Percentiles rank a stretch among this genome's conserved stretches.
phyloP scores from a whole-genome alignment of 2,797 vertebrate species.

The Odontamblyopus rebecca region DNA sequence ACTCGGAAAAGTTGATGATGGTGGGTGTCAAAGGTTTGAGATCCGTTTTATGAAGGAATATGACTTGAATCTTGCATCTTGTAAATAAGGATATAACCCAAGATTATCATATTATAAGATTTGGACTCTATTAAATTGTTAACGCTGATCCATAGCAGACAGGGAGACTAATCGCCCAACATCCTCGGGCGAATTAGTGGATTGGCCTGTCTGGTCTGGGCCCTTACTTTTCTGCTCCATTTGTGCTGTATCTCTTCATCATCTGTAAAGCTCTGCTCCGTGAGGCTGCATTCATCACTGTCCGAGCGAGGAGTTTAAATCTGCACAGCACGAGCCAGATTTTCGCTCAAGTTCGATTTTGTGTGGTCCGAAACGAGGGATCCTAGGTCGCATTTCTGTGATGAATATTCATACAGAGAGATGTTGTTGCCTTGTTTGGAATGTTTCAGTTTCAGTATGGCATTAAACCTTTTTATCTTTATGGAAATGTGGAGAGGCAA shows the following conservation, averaged over 20 bases:
- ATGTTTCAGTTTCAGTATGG: too few species aligned
- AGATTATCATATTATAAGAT: neutral
- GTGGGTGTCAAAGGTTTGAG: too few species aligned
- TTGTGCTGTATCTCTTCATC: slow-evolving; percentile 46
- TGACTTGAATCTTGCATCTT: neutral
- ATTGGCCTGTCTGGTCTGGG: slow-evolving; percentile 39
- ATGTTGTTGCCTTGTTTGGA: too few species aligned
- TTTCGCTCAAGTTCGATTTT: slow-evolving; percentile 9
- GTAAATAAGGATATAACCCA: neutral
- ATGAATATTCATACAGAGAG: too few species aligned
- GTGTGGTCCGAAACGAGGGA: slow-evolving; percentile 18
- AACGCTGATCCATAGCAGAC: neutral
- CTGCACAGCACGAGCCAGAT: slow-evolving; percentile 24
- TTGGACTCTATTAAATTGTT: neutral
- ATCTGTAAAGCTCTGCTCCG: slow-evolving; percentile 30
- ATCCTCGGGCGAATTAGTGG: slow-evolving; percentile 28
- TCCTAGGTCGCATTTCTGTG: slow-evolving; percentile 24
- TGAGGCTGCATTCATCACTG: slow-evolving; percentile 21
- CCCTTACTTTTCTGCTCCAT: slow-evolving; percentile 41
- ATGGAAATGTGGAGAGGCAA: too few species aligned
- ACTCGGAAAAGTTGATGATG: too few species aligned
- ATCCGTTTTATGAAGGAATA: too few species aligned
- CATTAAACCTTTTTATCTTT: too few species aligned
- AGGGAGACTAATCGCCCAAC: slow-evolving; percentile 26
- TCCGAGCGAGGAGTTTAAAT: slow-evolving; percentile 22